Base-by-base conservation (phyloP, 2,888 invertebrate genomes). In the Tinea pellionella region DNA sequence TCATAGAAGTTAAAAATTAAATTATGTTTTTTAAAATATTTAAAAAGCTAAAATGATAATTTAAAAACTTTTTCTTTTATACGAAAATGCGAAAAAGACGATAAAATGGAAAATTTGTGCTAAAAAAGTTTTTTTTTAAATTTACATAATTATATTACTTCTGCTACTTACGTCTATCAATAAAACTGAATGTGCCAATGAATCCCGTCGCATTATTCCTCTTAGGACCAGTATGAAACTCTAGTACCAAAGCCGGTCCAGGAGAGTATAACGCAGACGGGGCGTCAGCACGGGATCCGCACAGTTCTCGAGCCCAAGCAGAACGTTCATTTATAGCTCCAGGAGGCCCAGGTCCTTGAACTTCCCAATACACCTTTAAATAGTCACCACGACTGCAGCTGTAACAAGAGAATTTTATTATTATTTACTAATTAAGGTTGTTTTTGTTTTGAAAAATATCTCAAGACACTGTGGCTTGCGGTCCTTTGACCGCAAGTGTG, bases 331-430 rank as follows among this genome's bases (percentile, higher is more conserved):
- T 94, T 69, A 95, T 91, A 24, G 89, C 89, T 0, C 90, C 90
- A 62, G 89, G 89, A 60, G 93, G 93, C 64, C 94, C 89, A 0
- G 91, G 90, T 0, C 89, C 89, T 68, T 93, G 92, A 63, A 94
- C 89, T 74, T 95, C 94, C 75, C 94, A 90, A 80, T 93, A 95
- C 61, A 94, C 89, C 78, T 94, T 93, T 65, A 95, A 78, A 78
- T 91, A 94, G 79, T 94, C 94, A 0, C 92, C 92, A 58, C 89
- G 89, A 62, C 89, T 85, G 74, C 94, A 94, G 66, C 94, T 94
- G 90, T 9, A 91, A 91, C 73, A 81, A 78, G 4, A 18, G 47
- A 47, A 18, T 47, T 47, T 8, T 8, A 43, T 13, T 43, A 43
- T n/a, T n/a, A n/a, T n/a, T n/a, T n/a, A n/a, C n/a, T n/a, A n/a